Evolutionary conservation across 2,797 vertebrate genomes (phyloP).

Genomic region (Linurgus olivaceus): DNA sequence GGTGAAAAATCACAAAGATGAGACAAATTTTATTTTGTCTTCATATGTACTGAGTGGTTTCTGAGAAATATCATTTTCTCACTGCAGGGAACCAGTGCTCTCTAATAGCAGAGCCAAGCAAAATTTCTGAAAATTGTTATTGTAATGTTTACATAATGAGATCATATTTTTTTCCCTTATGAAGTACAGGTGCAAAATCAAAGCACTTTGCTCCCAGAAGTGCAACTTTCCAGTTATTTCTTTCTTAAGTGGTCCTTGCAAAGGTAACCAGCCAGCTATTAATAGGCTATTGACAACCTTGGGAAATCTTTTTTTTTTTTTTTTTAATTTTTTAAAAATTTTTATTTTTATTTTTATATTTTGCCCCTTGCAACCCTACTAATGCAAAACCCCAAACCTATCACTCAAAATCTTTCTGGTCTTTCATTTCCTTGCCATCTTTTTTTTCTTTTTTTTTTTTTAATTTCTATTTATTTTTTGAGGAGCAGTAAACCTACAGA

Average conservation of each 20-base stretch:
- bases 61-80: conserved; percentile 72
- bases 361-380: neutral
- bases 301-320: neutral
- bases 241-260: conserved; percentile 45
- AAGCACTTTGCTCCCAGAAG: conserved; percentile 55
- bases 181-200: conserved; percentile 76
- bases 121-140: conserved; percentile 75
- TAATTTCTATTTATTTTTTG: neutral
- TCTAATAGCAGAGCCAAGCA: conserved; percentile 67
- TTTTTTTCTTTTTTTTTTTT: neutral
- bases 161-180: conserved; percentile 74
- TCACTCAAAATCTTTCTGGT: neutral
- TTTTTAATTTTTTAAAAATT: too few relatives aligned
- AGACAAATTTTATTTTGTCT: conserved; percentile 37
- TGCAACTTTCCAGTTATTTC: conserved; percentile 43
- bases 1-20: conserved; percentile 30
- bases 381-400: neutral
- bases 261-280: conserved; percentile 3
- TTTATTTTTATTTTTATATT: neutral
- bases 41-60: conserved; percentile 49
- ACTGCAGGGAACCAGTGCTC: conserved; percentile 56
- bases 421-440: neutral
- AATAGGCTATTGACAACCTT: neutral
- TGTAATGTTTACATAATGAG: conserved; percentile 75
- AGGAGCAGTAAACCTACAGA: conserved; percentile 1